These are phyloP conservation scores for Linepithema humile DNA, from an alignment of 1,140 invertebrate species.

Conservation along the genomic window DNA sequence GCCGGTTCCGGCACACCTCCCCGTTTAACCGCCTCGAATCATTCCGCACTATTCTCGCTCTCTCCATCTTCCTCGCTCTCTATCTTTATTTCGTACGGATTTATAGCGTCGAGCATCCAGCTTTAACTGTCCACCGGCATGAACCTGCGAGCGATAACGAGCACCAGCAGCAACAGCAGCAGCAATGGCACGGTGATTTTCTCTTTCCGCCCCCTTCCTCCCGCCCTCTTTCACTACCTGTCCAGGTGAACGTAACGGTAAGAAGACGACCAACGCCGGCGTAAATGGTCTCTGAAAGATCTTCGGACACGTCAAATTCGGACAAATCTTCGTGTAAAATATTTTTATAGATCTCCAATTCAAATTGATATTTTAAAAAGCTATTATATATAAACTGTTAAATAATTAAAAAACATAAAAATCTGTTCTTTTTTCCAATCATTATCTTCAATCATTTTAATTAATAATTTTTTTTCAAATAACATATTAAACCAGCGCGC, in stretches of 20 bases:
- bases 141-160: constrained; percentile 81
- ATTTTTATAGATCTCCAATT: background rate
- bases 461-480: background rate
- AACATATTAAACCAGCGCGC: background rate
- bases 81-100: constrained; percentile 77
- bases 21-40: constrained; percentile 81
- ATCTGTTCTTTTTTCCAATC: background rate
- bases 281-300: constrained; percentile 37
- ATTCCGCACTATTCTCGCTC: constrained; percentile 64
- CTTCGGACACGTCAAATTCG: constrained; percentile 4
- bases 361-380: background rate
- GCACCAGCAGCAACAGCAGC: constrained; percentile 58
- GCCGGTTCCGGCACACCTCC: constrained; percentile 83
- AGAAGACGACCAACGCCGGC: constrained; percentile 57
- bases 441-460: background rate
- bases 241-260: constrained; percentile 72
- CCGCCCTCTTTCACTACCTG: background rate
- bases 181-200: constrained; percentile 52
- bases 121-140: constrained; percentile 83
- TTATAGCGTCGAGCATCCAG: constrained; percentile 79
- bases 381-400: background rate
- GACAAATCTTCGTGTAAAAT: background rate
- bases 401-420: background rate
- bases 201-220: constrained; percentile 36
- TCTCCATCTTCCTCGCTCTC: constrained; percentile 61